A percentile compares a stretch with the other conserved stretches of the same genome.
These are phyloP conservation scores for Agrotis exclamationis DNA, from an alignment of 2,888 invertebrate genomes.

Conservation along the genomic window DNA sequence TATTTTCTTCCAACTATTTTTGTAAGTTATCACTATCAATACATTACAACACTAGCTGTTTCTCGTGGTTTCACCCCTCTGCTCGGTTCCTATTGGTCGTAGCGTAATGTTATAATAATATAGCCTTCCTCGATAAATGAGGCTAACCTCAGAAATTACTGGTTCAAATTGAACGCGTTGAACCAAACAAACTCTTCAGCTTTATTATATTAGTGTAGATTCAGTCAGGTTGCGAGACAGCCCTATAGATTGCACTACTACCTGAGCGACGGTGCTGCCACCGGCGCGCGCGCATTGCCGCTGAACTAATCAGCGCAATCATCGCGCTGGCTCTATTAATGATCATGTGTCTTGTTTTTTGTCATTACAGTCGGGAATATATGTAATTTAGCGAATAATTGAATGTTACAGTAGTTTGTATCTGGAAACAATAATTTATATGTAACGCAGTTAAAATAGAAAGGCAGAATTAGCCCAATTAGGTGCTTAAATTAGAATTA, in stretches of 20 bases:
- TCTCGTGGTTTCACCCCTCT: no score
- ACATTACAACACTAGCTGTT: no score
- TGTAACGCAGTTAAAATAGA: slow-evolving; percentile 20
- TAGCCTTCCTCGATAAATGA: no score
- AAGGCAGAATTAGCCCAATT: slow-evolving; percentile 9
- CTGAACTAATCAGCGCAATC: slow-evolving; percentile 62
- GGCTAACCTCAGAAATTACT: no score
- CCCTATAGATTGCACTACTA: slow-evolving; percentile 47
- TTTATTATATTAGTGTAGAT: no score
- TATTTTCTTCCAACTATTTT: no score
- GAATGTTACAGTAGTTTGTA: slow-evolving; percentile 52
- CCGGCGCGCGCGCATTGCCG: slow-evolving; percentile 57
- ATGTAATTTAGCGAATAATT: slow-evolving; percentile 60
- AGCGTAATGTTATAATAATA: no score
- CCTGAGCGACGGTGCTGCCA: slow-evolving; percentile 58
- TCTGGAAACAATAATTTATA: slow-evolving; percentile 13
- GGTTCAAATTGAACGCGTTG: no score
- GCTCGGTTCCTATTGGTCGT: no score
- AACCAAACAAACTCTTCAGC: no score
- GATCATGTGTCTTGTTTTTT: slow-evolving; percentile 62
- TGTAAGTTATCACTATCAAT: no score
- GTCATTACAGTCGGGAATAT: slow-evolving; percentile 45
- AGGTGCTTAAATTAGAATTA: background rate
- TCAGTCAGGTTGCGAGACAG: slow-evolving; percentile 7
- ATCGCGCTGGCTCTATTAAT: slow-evolving; percentile 58